Percentiles rank a stretch among this genome's conserved stretches.
Conservation (phyloP, 2,888 invertebrate species). For the Brachycybe producta region DNA sequence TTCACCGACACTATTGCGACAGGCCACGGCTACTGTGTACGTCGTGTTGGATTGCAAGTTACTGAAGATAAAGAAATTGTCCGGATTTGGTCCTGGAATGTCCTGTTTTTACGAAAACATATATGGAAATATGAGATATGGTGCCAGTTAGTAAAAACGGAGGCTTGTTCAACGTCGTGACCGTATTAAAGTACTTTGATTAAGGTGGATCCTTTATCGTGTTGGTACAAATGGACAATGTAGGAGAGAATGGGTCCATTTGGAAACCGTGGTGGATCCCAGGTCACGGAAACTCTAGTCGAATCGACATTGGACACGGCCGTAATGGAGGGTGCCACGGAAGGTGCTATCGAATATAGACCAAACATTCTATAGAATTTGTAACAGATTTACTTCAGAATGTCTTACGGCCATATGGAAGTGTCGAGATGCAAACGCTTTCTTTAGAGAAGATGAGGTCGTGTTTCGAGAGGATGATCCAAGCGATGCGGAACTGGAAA, state of each 20-base stretch:
- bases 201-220: conserved; percentile 45
- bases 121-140: no score
- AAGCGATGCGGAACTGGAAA: conserved; percentile 73
- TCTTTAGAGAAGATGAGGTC: conserved; percentile 29
- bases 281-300: conserved; percentile 69
- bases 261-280: conserved; percentile 73
- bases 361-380: neutral
- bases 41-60: conserved; percentile 55
- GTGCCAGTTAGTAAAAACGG: no score
- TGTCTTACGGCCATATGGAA: conserved; percentile 39
- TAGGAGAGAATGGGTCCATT: conserved; percentile 81
- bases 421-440: conserved; percentile 31
- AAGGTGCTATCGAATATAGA: conserved; percentile 52
- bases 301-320: conserved; percentile 55
- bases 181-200: conserved; percentile 44
- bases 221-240: conserved; percentile 54
- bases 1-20: conserved; percentile 65
- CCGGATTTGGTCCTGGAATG: conserved; percentile 55
- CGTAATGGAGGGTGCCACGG: conserved; percentile 54
- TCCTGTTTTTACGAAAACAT: no score
- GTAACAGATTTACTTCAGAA: conserved; percentile 30
- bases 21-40: conserved; percentile 63
- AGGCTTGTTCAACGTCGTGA: no score
- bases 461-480: conserved; percentile 47
- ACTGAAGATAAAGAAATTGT: conserved; percentile 60